A percentile compares a stretch with the other conserved stretches of the same genome.
Evolutionary conservation across 2,888 invertebrate species (phyloP).

Genomic region (Pollenia amentaria): DNA sequence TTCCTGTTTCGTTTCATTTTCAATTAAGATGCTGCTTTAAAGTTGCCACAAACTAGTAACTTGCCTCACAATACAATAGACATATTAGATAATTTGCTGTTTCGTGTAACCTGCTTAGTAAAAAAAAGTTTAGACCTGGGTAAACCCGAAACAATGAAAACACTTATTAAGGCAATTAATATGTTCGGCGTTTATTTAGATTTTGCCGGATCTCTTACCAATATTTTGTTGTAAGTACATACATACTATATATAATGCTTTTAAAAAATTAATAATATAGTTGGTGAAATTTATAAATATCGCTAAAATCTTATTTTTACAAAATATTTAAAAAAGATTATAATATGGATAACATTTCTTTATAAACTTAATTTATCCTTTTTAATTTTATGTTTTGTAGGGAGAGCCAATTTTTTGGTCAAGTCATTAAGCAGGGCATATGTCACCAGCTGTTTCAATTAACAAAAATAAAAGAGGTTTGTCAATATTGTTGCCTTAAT

Average conservation of each 20-base stretch:
- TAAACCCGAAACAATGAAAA: slow-evolving; percentile 82
- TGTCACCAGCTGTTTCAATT: slow-evolving; percentile 82
- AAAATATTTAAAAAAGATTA: neutral
- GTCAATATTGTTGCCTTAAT: neutral
- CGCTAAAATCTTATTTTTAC: too few species aligned
- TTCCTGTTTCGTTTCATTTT: slow-evolving; percentile 13
- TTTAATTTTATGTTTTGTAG: slow-evolving; percentile 75
- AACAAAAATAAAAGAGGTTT: slow-evolving; percentile 81
- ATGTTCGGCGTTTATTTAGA: slow-evolving; percentile 82
- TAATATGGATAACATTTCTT: too few species aligned
- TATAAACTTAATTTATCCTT: neutral
- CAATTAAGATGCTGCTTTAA: slow-evolving; percentile 78
- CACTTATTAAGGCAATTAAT: slow-evolving; percentile 82
- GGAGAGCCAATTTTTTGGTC: slow-evolving; percentile 84
- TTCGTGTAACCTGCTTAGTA: slow-evolving; percentile 81
- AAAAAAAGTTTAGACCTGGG: slow-evolving; percentile 82
- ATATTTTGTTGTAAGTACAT: slow-evolving; percentile 82
- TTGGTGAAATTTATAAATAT: too few species aligned
- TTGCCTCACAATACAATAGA: slow-evolving; percentile 79
- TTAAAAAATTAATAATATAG: neutral
- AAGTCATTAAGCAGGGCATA: slow-evolving; percentile 82
- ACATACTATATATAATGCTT: neutral
- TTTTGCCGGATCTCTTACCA: slow-evolving; percentile 82
- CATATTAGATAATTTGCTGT: slow-evolving; percentile 82
- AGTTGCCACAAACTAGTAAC: slow-evolving; percentile 77